Evolutionary conservation across 2,113 vertebrate genomes (phyloP).

Genomic region (Silurus meridionalis): DNA sequence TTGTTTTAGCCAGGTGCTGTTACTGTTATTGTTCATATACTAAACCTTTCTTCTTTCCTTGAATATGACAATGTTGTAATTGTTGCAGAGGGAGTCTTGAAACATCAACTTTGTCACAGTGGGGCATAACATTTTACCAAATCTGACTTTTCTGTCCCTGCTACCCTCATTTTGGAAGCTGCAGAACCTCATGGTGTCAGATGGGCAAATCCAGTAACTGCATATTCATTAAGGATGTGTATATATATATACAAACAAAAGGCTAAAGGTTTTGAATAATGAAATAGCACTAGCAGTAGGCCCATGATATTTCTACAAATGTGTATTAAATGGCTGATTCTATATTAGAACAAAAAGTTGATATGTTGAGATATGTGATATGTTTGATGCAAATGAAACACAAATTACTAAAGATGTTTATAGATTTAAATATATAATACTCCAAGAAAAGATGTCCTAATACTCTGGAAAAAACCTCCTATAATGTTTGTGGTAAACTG

Average conservation of each 20-base stretch:
- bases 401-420: no score
- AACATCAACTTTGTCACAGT: constrained; percentile 8
- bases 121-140: constrained; percentile 7
- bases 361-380: no score
- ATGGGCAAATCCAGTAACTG: neutral
- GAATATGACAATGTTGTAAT: neutral
- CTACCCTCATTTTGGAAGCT: neutral
- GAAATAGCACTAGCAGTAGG: no score
- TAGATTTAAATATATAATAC: no score
- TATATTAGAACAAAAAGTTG: no score
- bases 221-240: neutral
- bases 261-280: no score
- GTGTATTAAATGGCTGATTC: no score
- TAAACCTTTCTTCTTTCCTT: neutral
- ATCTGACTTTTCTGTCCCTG: neutral
- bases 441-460: no score
- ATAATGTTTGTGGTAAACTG: neutral
- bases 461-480: neutral
- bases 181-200: neutral
- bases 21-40: constrained; percentile 10
- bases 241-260: no score
- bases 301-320: no score
- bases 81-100: neutral
- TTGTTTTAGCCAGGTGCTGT: neutral
- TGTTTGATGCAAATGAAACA: no score